Percentiles rank a stretch among this genome's conserved stretches.
These are phyloP conservation scores for Noctua comes DNA, from an alignment of 2,888 invertebrate genomes.

Conservation along the genomic window DNA sequence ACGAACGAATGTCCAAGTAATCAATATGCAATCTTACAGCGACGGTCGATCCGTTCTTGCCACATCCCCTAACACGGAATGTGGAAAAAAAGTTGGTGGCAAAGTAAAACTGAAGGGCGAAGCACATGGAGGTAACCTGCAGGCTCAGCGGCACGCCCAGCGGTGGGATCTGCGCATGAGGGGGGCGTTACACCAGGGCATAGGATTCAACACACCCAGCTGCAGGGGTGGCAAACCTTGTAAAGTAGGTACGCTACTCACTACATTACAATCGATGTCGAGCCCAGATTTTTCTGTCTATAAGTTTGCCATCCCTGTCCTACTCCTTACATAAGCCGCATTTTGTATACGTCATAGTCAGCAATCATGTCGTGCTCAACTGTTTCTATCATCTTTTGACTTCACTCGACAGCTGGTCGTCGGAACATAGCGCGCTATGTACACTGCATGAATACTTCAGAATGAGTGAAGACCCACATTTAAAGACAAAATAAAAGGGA, in stretches of 20 bases:
- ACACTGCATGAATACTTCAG: constrained; percentile 42
- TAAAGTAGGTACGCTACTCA: background rate
- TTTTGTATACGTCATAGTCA: background rate
- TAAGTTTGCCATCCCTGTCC: constrained; percentile 10
- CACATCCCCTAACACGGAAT: constrained; percentile 96
- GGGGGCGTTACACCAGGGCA: constrained; percentile 46
- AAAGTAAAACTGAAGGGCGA: constrained; percentile 91
- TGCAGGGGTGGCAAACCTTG: constrained; percentile 8
- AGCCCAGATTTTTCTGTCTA: background rate
- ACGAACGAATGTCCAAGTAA: constrained; percentile 55
- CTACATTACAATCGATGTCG: background rate
- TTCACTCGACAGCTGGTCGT: constrained; percentile 36
- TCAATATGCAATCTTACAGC: constrained; percentile 93
- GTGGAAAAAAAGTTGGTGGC: constrained; percentile 93
- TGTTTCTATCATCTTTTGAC: background rate
- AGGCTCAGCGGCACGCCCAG: constrained; percentile 83
- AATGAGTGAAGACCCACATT: constrained; percentile 87
- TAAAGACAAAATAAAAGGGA: constrained; percentile 66
- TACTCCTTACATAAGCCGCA: constrained; percentile 5
- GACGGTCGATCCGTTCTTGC: constrained; percentile 99
- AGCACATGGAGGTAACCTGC: constrained; percentile 87
- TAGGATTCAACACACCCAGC: constrained; percentile 28
- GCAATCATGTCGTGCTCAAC: constrained; percentile 3
- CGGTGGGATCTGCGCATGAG: constrained; percentile 83
- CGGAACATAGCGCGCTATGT: constrained; percentile 13